These are phyloP conservation scores for Carabus problematicus DNA, from an alignment of 2,888 invertebrate species.

Conservation along the genomic window DNA sequence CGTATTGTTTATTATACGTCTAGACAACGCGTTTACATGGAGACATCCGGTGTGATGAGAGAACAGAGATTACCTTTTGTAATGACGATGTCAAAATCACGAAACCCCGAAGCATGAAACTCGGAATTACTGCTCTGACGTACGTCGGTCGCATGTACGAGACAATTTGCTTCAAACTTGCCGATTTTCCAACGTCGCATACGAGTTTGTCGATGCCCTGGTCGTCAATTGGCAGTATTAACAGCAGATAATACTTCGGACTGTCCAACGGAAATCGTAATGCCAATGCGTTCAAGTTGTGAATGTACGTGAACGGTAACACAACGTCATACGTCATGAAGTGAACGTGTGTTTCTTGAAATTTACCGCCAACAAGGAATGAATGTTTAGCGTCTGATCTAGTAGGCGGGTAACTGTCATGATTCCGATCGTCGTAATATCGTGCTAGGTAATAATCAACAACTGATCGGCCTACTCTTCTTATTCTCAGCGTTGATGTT, in stretches of 20 bases:
- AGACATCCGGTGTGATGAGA: background rate
- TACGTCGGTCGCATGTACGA: constrained; percentile 72
- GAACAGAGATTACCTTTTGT: constrained; percentile 71
- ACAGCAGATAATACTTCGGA: constrained; percentile 77
- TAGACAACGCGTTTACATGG: too few species aligned
- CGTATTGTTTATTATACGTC: too few species aligned
- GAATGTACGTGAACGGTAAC: constrained; percentile 77
- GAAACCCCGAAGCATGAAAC: constrained; percentile 80
- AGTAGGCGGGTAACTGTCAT: constrained; percentile 1
- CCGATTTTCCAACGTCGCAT: constrained; percentile 68
- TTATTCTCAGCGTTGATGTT: constrained; percentile 33
- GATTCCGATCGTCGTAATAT: constrained; percentile 51
- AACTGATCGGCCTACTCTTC: constrained; percentile 51
- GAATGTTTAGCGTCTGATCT: constrained; percentile 37
- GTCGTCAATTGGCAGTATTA: constrained; percentile 72
- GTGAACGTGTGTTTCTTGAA: constrained; percentile 63
- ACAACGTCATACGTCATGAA: constrained; percentile 81
- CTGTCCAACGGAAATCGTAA: constrained; percentile 83
- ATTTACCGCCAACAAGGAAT: constrained; percentile 59
- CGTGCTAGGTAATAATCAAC: constrained; percentile 56
- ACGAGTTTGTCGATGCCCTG: constrained; percentile 69
- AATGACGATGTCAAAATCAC: constrained; percentile 81
- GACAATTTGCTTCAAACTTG: constrained; percentile 71
- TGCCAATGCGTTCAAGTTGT: constrained; percentile 73
- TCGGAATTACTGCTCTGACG: constrained; percentile 80